Evolutionary conservation across 2,888 invertebrate genomes (phyloP).

Genomic region (Junonia oenone): DNA sequence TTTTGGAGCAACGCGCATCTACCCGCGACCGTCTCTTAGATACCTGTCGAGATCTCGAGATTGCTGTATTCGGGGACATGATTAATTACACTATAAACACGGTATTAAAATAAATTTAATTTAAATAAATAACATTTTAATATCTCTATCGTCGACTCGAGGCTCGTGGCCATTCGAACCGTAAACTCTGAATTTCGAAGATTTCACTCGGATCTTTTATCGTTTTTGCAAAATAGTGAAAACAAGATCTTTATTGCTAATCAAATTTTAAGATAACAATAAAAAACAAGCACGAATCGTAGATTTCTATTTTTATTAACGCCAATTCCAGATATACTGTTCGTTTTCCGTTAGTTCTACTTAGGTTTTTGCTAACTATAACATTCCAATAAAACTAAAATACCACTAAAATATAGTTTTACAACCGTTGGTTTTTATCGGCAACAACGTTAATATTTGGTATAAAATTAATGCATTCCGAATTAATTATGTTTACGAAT

Average conservation of each 20-base stretch:
- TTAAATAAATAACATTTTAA: slow-evolving; percentile 23
- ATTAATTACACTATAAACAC: slow-evolving; percentile 33
- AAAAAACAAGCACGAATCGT: slow-evolving; percentile 19
- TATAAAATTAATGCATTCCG: neutral
- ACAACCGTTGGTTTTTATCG: neutral
- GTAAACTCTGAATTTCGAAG: neutral
- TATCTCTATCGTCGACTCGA: slow-evolving; percentile 20
- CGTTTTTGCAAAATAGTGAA: slow-evolving; percentile 17
- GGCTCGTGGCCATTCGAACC: neutral
- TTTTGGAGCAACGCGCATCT: slow-evolving; percentile 41
- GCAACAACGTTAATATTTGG: neutral
- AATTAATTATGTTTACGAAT: neutral
- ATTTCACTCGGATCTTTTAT: slow-evolving; percentile 11
- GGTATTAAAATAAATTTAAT: slow-evolving; percentile 2
- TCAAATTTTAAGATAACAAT: slow-evolving; percentile 17
- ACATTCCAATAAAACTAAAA: neutral
- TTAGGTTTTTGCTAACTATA: slow-evolving; percentile 5
- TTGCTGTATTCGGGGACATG: slow-evolving; percentile 25
- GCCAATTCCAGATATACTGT: slow-evolving; percentile 17
- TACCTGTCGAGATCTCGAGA: slow-evolving; percentile 31
- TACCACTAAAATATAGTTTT: neutral
- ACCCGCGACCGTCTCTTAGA: slow-evolving; percentile 23
- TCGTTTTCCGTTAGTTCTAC: slow-evolving; percentile 19
- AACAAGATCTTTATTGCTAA: slow-evolving; percentile 12
- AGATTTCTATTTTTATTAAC: slow-evolving; percentile 23